Base-by-base conservation (phyloP, 1,140 invertebrate species). In the Aphaenogaster ashmeadi region DNA sequence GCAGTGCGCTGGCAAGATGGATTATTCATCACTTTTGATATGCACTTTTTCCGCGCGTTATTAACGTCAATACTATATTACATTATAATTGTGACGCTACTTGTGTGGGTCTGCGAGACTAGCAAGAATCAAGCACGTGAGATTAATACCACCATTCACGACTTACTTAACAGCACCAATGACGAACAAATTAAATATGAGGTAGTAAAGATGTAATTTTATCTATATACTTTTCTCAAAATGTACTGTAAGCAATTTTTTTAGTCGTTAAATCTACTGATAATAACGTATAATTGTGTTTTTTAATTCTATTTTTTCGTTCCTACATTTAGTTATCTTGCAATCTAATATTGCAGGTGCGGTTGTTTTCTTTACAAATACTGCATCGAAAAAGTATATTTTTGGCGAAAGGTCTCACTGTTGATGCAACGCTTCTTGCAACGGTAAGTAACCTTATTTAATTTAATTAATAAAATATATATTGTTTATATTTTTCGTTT, bases 291-390 rank as follows among this genome's bases (percentile, higher is more conserved):
- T 21, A 41, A n/a, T 66, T 41, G 9, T 0, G 7, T 21, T 67
- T 67, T 41, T 41, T 15, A 41, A 21, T 11, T 67, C 0, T 13
- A 41, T 11, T 2, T 36, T 5, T 41, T 13, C 0, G 1, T n/a
- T 41, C n/a, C 9, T n/a, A 5, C 0, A 5, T 21, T 38, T 21
- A 67, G 21, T 41, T 41, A 41, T 21, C n/a, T 66, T 66, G 4
- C 8, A 0, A 67, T 67, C 0, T 41, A 4, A 41, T 5, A n/a
- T 41, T 41, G 2, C 18, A 67, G 64, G 11, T 67, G n/a, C 18
- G 21, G 9, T 1, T 41, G 4, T 67, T 67, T 67, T 67, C 36
- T 67, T 41, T 67, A 67, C 64, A 67, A 67, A 67, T 67, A n/a
- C 1, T 41, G n/a, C 38, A 67, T 41, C 9, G 38, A 0, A 4